Evolutionary conservation across 2,888 invertebrate genomes (phyloP), one percentile per base, ranked within the genome.

Genomic region (Minunthozetes semirufus): DNA sequence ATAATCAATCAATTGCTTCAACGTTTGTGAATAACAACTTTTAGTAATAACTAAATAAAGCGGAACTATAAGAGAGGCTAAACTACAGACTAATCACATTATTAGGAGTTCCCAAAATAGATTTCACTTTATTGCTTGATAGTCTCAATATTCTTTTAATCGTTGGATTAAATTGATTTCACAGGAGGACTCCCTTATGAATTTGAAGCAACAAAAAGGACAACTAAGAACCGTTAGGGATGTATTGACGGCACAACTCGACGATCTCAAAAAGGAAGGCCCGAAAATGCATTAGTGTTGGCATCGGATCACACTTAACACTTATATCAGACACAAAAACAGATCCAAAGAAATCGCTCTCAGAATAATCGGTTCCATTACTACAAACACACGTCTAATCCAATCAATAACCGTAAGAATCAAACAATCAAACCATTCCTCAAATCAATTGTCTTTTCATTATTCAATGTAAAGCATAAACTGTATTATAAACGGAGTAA

Each of bases 181-280:
- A 19, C 27, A 74, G 56, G 73, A 74, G 38, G 74, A 73, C 0
- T 66, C 74, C 25, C n/a, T 66, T 46, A 27, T 68, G 15, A 59
- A n/a, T 22, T 19, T 66, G 3, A 50, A 66, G 50, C 29, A 29
- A 46, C 33, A 27, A n/a, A 66, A 68, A 22, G 74, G 48, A 29
- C 70, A 74, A 17, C 19, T 68, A 22, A 66, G 74, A 50, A 42
- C 70, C 22, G 74, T 74, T 46, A 68, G 74, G 15, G 74, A 74
- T 22, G 74, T 74, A 42, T 17, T 74, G 29, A 74, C 74, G 15
- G 66, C 74, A 50, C 74, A 74, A 29, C 27, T 74, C 53, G 68
- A 74, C 53, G 38, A 27, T 71, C 68, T 74, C 9, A 74, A 74
- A n/a, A 66, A 48, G 53, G 74, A 74, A 70, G 71, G 70, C 17